These are phyloP conservation scores for Antechinus flavipes DNA, from an alignment of 2,113 vertebrate genomes.

Conservation along the genomic window DNA sequence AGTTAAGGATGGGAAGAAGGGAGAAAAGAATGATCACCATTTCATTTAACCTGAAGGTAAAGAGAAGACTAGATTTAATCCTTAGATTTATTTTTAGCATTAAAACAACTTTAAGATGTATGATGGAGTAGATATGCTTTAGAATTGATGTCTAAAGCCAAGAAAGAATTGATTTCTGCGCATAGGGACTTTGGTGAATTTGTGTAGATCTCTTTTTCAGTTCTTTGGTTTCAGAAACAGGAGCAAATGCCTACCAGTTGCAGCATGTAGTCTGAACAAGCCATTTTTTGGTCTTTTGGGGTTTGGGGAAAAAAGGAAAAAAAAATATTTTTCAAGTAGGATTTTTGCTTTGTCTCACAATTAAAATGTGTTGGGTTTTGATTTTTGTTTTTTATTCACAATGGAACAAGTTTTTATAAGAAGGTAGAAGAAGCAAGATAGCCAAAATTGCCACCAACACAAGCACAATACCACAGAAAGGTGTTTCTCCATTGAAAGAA, in stretches of 20 bases:
- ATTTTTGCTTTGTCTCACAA: background rate
- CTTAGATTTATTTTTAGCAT: background rate
- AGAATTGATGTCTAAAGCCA: background rate
- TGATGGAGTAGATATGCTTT: background rate
- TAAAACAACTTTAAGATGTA: background rate
- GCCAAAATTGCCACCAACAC: background rate
- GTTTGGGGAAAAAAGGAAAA: background rate
- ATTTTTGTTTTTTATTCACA: background rate
- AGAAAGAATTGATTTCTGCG: background rate
- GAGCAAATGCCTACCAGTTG: background rate
- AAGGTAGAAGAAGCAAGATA: background rate
- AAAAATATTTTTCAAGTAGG: background rate
- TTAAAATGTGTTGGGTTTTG: background rate
- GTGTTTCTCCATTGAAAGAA: background rate
- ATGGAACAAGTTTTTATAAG: background rate
- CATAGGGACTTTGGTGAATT: background rate
- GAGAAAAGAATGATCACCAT: background rate
- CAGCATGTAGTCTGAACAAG: background rate
- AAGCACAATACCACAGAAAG: background rate
- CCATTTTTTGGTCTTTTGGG: background rate
- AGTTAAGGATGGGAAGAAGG: background rate
- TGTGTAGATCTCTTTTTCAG: background rate
- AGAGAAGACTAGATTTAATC: background rate
- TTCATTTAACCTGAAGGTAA: background rate
- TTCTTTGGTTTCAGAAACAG: background rate